Evolutionary conservation across 2,888 invertebrate genomes (phyloP), one percentile per base, ranked within the genome.

Genomic region (Acleris literana): DNA sequence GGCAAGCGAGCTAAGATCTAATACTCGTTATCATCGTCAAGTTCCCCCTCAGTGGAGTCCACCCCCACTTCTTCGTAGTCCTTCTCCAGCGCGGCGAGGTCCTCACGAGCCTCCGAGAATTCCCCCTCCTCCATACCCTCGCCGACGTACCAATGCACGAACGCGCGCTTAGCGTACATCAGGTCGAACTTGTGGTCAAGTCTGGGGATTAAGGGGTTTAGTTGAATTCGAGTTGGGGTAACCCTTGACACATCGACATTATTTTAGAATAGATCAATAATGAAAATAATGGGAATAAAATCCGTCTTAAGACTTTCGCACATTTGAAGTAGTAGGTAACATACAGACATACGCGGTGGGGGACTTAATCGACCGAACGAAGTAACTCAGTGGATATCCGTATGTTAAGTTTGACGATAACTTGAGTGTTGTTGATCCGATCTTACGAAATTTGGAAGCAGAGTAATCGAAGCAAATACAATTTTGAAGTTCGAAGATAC

Each of bases 81-180:
- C 81, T 96, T 96, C 84, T 96, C 96, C 0, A 96, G 92, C 0
- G 96, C 96, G 0, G 95, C 96, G 71, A 97, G 92, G 90, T 97
- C 97, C 83, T 97, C 97, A 5, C 97, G 94, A 0, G 97, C 97
- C 78, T 97, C 97, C 0, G 96, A 95, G 88, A 97, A 97, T 85
- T 98, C 96, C 53, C 96, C 96, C 84, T 97, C 97, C 81, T 96
- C 96, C 96, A 97, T 97, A 71, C 97, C 97, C 84, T 97, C 97
- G 6, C 96, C 96, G 0, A 96, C 96, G 83, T 97, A 96, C 99
- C 99, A 99, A 89, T 99, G 98, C 18, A 99, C 98, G 85, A 99
- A 99, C 4, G 98, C 98, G 69, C 98, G 95, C 89, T 98, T 98
- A 48, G 98, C 97, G 90, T 97, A 99, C 98, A 99, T 98, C 77